Evolutionary conservation across 2,113 vertebrate genomes (phyloP).

Genomic region (Rhinopithecus roxellana): DNA sequence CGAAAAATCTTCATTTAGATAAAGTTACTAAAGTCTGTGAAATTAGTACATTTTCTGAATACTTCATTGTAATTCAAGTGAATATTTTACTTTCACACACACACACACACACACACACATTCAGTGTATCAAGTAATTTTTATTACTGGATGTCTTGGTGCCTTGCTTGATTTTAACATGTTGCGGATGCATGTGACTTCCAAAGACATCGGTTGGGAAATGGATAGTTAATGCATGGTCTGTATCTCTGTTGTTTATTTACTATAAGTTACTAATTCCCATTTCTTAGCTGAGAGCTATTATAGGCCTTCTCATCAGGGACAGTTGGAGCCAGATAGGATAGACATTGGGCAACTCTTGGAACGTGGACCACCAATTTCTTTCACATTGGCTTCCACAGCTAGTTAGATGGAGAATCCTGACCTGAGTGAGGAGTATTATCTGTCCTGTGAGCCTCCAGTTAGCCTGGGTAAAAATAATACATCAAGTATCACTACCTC

Average conservation of each 20-base stretch:
- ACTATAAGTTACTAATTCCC: neutral
- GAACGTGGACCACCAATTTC: neutral
- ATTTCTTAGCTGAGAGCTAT: neutral
- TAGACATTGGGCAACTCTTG: neutral
- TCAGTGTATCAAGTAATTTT: neutral
- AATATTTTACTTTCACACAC: neutral
- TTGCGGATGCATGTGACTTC: neutral
- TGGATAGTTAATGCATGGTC: neutral
- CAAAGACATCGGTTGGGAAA: neutral
- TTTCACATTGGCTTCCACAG: neutral
- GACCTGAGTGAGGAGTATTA: neutral
- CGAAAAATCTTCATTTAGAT: neutral
- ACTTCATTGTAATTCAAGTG: neutral
- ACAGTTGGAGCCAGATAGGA: neutral
- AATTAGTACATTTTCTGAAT: neutral
- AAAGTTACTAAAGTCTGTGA: neutral
- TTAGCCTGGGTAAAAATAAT: neutral
- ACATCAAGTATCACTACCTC: neutral
- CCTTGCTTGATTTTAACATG: neutral
- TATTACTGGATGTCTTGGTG: neutral
- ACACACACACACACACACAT: neutral
- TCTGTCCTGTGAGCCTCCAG: neutral
- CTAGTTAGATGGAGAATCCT: neutral
- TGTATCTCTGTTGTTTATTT: neutral
- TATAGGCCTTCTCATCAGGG: neutral